Percentiles rank a stretch among this genome's conserved stretches.
phyloP scores from a whole-genome alignment of 2,888 invertebrate genomes.

The Patella pellucida region DNA sequence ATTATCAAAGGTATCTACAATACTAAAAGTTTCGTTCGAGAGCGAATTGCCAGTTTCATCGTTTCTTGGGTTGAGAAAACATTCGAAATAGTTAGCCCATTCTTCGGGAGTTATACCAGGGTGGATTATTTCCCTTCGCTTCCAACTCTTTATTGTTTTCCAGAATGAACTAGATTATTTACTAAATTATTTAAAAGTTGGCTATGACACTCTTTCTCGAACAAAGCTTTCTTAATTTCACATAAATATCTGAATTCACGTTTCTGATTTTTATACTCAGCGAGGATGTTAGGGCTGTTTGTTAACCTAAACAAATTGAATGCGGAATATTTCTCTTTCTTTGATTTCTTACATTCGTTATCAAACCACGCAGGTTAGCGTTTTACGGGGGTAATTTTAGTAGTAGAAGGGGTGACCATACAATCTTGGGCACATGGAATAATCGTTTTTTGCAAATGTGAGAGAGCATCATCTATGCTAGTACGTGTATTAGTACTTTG shows the following conservation, averaged over 20 bases:
- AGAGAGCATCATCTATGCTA: neutral
- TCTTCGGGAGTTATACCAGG: neutral
- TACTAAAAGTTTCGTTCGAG: neutral
- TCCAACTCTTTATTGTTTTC: neutral
- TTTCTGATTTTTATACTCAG: neutral
- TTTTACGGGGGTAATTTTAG: neutral
- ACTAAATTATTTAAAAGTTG: neutral
- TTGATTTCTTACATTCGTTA: neutral
- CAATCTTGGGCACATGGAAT: too few species aligned
- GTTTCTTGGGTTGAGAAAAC: neutral
- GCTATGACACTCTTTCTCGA: neutral
- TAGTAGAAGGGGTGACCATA: neutral
- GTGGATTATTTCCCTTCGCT: neutral
- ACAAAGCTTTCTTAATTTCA: slow-evolving; percentile 1
- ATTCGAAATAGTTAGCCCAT: neutral
- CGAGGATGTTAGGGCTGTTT: neutral
- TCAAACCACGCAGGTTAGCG: neutral
- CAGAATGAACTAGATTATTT: neutral
- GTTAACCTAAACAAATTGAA: neutral
- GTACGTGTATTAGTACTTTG: too few species aligned
- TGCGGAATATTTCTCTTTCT: neutral
- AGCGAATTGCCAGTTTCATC: neutral
- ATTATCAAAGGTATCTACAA: neutral
- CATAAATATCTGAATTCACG: neutral
- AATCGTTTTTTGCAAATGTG: neutral